Percentiles rank a stretch among this genome's conserved stretches.
These are phyloP conservation scores for Eretmochelys imbricata DNA, from an alignment of 2,113 vertebrate species.

Conservation along the genomic window DNA sequence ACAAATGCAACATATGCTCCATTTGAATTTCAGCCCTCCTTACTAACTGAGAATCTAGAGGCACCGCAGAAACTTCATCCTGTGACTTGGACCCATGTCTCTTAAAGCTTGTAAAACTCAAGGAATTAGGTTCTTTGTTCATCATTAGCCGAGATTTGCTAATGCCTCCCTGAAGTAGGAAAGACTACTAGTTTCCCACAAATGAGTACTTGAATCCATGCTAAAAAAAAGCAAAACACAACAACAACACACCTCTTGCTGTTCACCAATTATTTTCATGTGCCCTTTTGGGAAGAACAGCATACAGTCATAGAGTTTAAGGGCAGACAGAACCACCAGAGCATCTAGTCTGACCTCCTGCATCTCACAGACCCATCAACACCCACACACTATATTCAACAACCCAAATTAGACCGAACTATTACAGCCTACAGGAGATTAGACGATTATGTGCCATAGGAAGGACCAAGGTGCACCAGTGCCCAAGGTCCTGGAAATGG, in stretches of 20 bases:
- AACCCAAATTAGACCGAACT: background rate
- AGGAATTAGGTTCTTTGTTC: background rate
- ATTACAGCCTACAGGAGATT: background rate
- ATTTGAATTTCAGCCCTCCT: conserved; percentile 32
- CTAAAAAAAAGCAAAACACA: background rate
- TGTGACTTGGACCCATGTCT: background rate
- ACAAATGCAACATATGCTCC: background rate
- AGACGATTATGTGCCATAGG: background rate
- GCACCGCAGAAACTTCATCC: background rate
- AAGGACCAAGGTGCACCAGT: background rate
- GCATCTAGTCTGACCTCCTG: background rate
- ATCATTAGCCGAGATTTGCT: background rate
- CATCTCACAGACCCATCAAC: background rate
- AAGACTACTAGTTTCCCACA: background rate
- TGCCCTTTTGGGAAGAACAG: background rate
- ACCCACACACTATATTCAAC: background rate
- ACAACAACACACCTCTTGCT: background rate
- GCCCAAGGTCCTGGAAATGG: too few relatives aligned
- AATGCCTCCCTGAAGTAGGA: background rate
- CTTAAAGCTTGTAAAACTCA: conserved; percentile 6
- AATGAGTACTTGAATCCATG: background rate
- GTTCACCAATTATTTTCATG: background rate
- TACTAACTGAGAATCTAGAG: background rate
- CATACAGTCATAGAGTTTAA: background rate
- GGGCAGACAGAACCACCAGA: background rate